A percentile compares a stretch with the other conserved stretches of the same genome.
These are phyloP conservation scores for Cephus spinipes DNA, from an alignment of 2,888 invertebrate genomes.

Conservation along the genomic window DNA sequence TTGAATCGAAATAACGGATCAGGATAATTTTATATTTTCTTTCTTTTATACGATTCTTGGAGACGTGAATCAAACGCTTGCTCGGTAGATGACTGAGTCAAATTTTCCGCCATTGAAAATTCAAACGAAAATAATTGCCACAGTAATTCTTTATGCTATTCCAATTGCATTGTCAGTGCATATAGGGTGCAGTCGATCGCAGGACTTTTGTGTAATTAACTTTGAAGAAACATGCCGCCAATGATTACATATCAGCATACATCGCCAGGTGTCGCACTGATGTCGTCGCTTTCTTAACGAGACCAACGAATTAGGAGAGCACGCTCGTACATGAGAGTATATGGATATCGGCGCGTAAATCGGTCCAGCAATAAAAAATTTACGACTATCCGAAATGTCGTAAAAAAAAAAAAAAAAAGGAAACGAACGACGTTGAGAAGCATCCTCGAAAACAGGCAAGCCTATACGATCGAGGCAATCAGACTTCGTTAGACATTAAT, in stretches of 20 bases:
- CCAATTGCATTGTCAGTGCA: not conserved
- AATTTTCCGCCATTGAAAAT: not conserved
- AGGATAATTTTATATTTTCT: not conserved
- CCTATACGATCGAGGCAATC: not conserved
- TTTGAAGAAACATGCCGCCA: not conserved
- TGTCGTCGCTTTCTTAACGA: conserved; percentile 16
- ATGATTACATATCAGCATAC: not conserved
- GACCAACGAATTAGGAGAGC: conserved; percentile 58
- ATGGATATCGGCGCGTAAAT: conserved; percentile 55
- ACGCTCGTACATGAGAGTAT: conserved; percentile 56
- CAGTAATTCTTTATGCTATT: not conserved
- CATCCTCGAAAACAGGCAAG: not conserved
- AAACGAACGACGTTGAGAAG: conserved; percentile 1
- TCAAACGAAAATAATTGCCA: not conserved
- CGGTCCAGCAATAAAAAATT: conserved; percentile 46
- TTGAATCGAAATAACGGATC: not conserved
- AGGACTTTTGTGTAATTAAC: not conserved
- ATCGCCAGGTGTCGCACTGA: not conserved
- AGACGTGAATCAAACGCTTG: not conserved
- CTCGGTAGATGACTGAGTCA: not conserved
- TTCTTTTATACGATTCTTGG: not conserved
- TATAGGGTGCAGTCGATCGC: not conserved
- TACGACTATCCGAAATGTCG: conserved; percentile 53
- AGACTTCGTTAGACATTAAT: not conserved
- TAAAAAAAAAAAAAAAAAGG: conserved; percentile 38